Base-by-base conservation (phyloP, 2,888 invertebrate genomes). In the Andrena bicolor region DNA sequence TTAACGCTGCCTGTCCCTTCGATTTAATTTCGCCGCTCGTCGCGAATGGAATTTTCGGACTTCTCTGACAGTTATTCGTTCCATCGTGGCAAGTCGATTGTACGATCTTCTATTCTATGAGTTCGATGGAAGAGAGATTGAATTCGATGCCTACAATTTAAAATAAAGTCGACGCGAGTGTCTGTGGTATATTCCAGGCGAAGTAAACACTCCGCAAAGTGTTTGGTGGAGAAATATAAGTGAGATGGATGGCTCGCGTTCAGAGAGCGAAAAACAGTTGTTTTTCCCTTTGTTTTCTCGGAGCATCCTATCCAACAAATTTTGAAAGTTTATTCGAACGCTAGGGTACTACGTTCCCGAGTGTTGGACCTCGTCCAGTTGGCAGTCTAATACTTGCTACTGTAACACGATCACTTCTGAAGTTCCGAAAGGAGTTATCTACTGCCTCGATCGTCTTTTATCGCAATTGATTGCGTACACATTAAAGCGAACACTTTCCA, bases 351-450 rank as follows among this genome's bases (percentile, higher is more conserved):
- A 35, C 60, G 28, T 26, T 79, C 69, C 49, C 49, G 28, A 48
- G 26, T 16, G 48, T 80, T 84, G 84, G 84, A 84, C 10, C 66
- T 23, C 8, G 61, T 84, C 83, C 84, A 84, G 80, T 60, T 84
- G 84, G 82, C 82, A 76, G n/a, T 74, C 53, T 48, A 58, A 32
- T 30, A 65, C 60, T 65, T 61, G 69, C 51, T 41, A 13, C n/a
- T n/a, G 56, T 48, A 69, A 65, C 51, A 49, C 60, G 64, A 69
- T 76, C 64, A 64, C 60, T 72, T 53, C 30, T 56, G 32, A 4
- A 51, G 35, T 72, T 77, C 28, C 66, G 41, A n/a, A 61, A 53
- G 35, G 1, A 41, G 13, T 65, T 60, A 63, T 58, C 79, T 56
- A 56, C 51, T 10, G 10, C 2, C 32, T 76, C 35, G 56, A 35